Evolutionary conservation across 2,888 invertebrate genomes (phyloP).

Genomic region (Sceliomorpha sp.): DNA sequence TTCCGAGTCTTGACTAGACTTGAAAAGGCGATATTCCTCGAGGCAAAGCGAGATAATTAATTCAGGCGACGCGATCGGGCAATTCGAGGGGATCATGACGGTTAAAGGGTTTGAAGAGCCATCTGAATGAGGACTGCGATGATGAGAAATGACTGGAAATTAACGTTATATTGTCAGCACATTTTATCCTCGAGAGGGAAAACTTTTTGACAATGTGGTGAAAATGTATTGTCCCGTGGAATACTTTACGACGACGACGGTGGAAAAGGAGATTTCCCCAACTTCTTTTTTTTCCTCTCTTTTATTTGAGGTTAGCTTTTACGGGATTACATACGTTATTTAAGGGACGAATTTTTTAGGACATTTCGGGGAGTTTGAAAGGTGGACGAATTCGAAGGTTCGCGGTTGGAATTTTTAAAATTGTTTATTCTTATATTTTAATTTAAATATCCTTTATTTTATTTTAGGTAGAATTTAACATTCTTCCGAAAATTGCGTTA

Average conservation of each 20-base stretch:
- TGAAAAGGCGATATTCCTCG: slow-evolving; percentile 53
- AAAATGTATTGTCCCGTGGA: not conserved
- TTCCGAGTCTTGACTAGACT: slow-evolving; percentile 46
- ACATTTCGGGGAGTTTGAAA: too few species aligned
- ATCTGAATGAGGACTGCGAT: slow-evolving; percentile 32
- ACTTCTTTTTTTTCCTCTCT: too few species aligned
- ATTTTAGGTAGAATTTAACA: too few species aligned
- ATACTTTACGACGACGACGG: not conserved
- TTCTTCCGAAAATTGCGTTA: too few species aligned
- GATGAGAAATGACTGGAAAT: slow-evolving; percentile 49
- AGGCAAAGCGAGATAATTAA: slow-evolving; percentile 52
- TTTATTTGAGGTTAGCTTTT: too few species aligned
- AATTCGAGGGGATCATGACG: slow-evolving; percentile 49
- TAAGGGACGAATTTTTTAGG: too few species aligned
- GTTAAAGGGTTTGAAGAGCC: slow-evolving; percentile 45
- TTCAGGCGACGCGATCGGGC: slow-evolving; percentile 47
- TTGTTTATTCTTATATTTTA: too few species aligned
- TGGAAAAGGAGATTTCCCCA: too few species aligned
- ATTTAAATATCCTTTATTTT: too few species aligned
- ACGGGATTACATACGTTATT: too few species aligned
- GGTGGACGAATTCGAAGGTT: too few species aligned
- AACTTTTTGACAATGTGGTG: slow-evolving; percentile 8
- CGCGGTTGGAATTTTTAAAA: too few species aligned
- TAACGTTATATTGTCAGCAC: slow-evolving; percentile 45
- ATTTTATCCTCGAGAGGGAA: slow-evolving; percentile 22